Evolutionary conservation across 2,888 invertebrate species (phyloP).

Genomic region (Ormyrus rosae): DNA sequence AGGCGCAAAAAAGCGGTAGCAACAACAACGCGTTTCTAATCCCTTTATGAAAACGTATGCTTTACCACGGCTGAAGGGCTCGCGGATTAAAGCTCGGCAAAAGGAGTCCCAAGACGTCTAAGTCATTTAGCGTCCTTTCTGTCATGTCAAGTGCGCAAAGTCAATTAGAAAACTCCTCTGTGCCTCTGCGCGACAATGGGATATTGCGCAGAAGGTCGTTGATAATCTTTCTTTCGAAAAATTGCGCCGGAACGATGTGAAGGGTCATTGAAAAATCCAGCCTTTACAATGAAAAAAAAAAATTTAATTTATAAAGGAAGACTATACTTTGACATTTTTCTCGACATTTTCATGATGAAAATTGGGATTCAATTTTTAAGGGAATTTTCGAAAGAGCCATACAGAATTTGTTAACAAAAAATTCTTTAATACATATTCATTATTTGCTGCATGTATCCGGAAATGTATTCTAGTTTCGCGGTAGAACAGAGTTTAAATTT

Average conservation of each 20-base stretch:
- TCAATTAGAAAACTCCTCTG: constrained; percentile 42
- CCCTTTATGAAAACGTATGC: constrained; percentile 48
- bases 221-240: too few species aligned
- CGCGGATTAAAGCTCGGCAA: constrained; percentile 2
- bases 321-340: too few species aligned
- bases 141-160: constrained; percentile 21
- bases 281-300: too few species aligned
- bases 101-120: neutral
- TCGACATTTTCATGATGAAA: too few species aligned
- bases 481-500: constrained; percentile 1
- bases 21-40: constrained; percentile 31
- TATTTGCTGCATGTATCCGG: neutral
- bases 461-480: neutral
- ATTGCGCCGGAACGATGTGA: too few species aligned
- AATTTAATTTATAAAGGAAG: too few species aligned
- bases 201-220: too few species aligned
- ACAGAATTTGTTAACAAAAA: neutral
- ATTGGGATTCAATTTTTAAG: too few species aligned
- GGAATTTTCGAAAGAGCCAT: too few species aligned
- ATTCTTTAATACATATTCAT: neutral
- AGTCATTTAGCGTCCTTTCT: constrained; percentile 37
- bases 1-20: neutral
- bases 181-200: neutral
- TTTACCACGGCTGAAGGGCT: constrained; percentile 5
- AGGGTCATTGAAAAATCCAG: too few species aligned